Percentiles rank a stretch among this genome's conserved stretches.
These are phyloP conservation scores for Diabrotica virgifera DNA, from an alignment of 1,140 invertebrate genomes.

Conservation along the genomic window DNA sequence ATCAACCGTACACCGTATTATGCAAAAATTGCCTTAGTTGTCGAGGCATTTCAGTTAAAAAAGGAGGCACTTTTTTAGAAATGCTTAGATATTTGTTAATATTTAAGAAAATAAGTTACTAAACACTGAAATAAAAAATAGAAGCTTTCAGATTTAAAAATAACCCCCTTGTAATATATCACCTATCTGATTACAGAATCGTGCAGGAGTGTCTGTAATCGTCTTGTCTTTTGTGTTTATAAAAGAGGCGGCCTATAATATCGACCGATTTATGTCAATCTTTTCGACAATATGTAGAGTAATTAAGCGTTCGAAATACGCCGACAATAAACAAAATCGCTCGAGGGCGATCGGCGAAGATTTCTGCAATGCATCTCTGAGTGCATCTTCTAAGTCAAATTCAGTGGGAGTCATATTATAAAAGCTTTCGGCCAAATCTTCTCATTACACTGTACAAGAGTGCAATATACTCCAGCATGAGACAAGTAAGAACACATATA, in stretches of 20 bases:
- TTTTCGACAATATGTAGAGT: not conserved
- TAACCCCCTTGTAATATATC: too few relatives aligned
- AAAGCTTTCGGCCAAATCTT: not conserved
- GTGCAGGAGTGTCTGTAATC: not conserved
- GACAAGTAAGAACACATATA: not conserved
- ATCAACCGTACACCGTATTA: too few relatives aligned
- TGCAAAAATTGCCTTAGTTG: too few relatives aligned
- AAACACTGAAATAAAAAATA: too few relatives aligned
- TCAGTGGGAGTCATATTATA: not conserved
- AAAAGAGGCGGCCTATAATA: not conserved
- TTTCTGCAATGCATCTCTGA: slow-evolving; percentile 1
- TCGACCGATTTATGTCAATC: not conserved
- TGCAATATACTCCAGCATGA: not conserved
- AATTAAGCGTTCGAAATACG: not conserved
- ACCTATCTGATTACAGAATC: not conserved
- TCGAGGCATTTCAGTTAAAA: too few relatives aligned
- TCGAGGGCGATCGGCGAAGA: not conserved
- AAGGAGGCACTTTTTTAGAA: too few relatives aligned
- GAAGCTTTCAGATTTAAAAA: too few relatives aligned
- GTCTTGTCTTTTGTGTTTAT: not conserved
- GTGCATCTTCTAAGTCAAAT: not conserved
- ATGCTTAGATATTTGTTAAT: too few relatives aligned
- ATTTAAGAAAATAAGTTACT: too few relatives aligned
- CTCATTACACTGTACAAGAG: not conserved
- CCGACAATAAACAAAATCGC: not conserved